Conservation (phyloP, 2,797 vertebrate species). For the Enteromius treurensis region DNA sequence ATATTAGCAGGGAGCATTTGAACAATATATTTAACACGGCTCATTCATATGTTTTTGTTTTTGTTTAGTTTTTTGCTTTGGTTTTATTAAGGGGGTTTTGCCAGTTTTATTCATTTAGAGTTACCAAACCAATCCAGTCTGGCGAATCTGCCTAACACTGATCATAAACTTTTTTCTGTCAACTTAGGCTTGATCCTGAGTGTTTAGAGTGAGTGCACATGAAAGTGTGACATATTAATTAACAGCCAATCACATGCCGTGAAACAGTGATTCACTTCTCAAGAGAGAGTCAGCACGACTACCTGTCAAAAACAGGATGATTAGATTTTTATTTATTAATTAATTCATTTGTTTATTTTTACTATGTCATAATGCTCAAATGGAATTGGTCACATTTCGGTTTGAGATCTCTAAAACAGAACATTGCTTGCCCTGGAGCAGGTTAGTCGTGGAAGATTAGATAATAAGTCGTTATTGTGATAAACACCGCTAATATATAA, state of each 20-base stretch:
- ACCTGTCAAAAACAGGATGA: neutral
- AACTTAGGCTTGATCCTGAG: too few relatives aligned
- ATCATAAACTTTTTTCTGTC: too few relatives aligned
- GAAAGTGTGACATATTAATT: neutral
- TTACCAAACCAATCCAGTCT: too few relatives aligned
- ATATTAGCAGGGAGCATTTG: neutral
- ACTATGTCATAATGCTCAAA: neutral
- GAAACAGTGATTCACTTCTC: neutral
- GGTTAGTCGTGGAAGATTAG: too few relatives aligned
- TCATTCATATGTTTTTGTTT: neutral
- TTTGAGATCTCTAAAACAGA: neutral
- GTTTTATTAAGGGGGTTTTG: too few relatives aligned
- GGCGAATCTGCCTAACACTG: too few relatives aligned
- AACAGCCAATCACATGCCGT: neutral
- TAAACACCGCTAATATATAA: neutral
- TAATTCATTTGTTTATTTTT: neutral
- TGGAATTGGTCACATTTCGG: too few relatives aligned
- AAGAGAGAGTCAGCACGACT: neutral
- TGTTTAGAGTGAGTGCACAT: too few relatives aligned
- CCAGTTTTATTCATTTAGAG: neutral
- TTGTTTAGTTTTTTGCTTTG: neutral
- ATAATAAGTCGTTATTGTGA: neutral
- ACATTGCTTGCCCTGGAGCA: neutral
- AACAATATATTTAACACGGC: neutral
- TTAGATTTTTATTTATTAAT: neutral